Conservation (phyloP, 1,140 invertebrate species). For the Dolichoris vasculosae region DNA sequence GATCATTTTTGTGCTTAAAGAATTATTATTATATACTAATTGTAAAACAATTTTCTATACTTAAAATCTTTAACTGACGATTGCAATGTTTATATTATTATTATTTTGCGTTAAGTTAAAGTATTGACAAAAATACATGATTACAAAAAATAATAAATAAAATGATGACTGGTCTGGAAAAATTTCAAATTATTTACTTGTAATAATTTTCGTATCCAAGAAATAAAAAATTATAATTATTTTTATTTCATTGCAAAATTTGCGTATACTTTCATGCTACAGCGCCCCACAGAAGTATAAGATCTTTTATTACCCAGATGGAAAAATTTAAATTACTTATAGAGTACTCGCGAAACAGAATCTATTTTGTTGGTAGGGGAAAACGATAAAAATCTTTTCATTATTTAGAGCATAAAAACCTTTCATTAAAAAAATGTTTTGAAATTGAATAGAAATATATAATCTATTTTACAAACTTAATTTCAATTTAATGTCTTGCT, state of each 20-base stretch:
- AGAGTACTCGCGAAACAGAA: too few species aligned
- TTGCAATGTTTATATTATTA: background rate
- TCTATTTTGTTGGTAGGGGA: too few species aligned
- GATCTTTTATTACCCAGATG: constrained; percentile 55
- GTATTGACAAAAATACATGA: background rate
- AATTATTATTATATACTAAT: background rate
- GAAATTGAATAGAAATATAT: too few species aligned
- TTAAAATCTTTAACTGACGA: background rate
- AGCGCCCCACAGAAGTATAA: constrained; percentile 41
- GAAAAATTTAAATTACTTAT: background rate
- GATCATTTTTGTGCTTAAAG: background rate
- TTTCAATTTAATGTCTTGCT: too few species aligned
- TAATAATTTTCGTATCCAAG: background rate
- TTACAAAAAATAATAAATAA: background rate
- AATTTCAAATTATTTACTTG: constrained; percentile 24
- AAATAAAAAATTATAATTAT: background rate
- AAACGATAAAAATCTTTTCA: constrained; percentile 12
- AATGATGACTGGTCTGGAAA: constrained; percentile 6
- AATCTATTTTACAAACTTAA: too few species aligned
- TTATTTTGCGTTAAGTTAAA: background rate
- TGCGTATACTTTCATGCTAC: constrained; percentile 38
- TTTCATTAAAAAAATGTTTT: too few species aligned
- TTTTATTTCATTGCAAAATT: background rate
- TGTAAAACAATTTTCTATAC: background rate
- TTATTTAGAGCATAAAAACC: background rate